These are phyloP conservation scores for Bubalus kerabau DNA, from an alignment of 2,113 vertebrate genomes.

Conservation along the genomic window DNA sequence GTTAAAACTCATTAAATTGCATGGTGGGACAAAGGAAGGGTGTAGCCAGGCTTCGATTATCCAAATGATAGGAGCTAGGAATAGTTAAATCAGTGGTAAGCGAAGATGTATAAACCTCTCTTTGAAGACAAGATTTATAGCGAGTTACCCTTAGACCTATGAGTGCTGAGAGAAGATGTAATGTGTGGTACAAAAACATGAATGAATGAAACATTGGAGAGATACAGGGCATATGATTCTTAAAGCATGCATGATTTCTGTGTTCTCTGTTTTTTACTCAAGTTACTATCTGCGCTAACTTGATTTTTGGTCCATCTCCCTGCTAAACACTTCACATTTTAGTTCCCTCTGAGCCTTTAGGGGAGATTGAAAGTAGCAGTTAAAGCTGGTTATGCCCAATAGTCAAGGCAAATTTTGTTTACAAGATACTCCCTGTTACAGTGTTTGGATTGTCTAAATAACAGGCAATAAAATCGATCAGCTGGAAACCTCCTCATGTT, in stretches of 20 bases:
- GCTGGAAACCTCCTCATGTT: slow-evolving; percentile 44
- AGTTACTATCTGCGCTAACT: slow-evolving; percentile 23
- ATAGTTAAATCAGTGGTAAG: neutral
- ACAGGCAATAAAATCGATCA: slow-evolving; percentile 65
- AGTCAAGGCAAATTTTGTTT: slow-evolving; percentile 68
- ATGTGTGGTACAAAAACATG: neutral
- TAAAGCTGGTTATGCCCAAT: slow-evolving; percentile 61
- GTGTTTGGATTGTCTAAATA: slow-evolving; percentile 66
- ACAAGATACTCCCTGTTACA: slow-evolving; percentile 60
- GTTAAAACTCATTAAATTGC: neutral
- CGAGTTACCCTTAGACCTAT: neutral
- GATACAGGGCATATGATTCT: neutral
- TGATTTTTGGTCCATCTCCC: slow-evolving; percentile 48
- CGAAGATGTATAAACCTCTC: neutral
- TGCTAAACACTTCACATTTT: slow-evolving; percentile 40
- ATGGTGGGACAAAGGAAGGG: neutral
- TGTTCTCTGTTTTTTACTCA: neutral
- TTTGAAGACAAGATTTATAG: neutral
- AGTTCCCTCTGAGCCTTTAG: slow-evolving; percentile 46
- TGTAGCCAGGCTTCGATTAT: neutral
- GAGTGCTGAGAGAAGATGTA: neutral
- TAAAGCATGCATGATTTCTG: neutral
- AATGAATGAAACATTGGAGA: neutral
- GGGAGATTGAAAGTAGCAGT: slow-evolving; percentile 59
- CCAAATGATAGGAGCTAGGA: neutral